Base-by-base conservation (phyloP, 2,888 invertebrate species). In the Macrosiphum euphorbiae region DNA sequence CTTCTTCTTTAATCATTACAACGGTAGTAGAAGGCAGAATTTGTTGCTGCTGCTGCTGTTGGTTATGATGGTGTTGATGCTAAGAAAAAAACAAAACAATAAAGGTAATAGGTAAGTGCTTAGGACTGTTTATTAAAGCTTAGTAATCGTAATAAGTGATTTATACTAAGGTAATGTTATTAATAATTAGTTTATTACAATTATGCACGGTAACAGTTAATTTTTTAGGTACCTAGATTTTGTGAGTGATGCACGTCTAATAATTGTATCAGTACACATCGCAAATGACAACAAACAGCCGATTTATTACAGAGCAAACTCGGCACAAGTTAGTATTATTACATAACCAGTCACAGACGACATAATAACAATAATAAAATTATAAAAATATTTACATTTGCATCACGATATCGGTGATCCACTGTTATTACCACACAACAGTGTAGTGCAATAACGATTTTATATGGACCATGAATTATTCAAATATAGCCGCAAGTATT, bases 1-100 rank as follows among this genome's bases (percentile, higher is more conserved):
- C 92, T 87, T 92, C 92, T 61, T 92, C 87, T 92, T 92, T 92
- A 16, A 92, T 87, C 92, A 92, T 92, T 28, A 92, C 92, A 16
- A 92, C 87, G 11, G 91, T 91, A 87, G 87, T 87, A 50, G 92
- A 35, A 35, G 91, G 84, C n/a, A 58, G 87, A 61, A 50, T 50
- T 61, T 92, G 90, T 90, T 90, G 90, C 4, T 90, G 90, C 35
- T 88, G 90, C 24, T 88, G 90, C 13, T 86, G 86, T 28, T 58
- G 26, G n/a, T 86, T 86, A 24, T 91, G 85, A 58, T 44, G 44
- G 26, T 85, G 55, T 1, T 91, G 55, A 84, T 52, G 50, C 84
- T 44, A 41, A 78, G 35, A 78, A 61, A 5, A 47, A 61, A 92
- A 92, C 24, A 86, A 90, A 44, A 90, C 28, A 84, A 84, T 50